Conservation (phyloP, 2,888 invertebrate species). For the Caenorhabditis angaria region DNA sequence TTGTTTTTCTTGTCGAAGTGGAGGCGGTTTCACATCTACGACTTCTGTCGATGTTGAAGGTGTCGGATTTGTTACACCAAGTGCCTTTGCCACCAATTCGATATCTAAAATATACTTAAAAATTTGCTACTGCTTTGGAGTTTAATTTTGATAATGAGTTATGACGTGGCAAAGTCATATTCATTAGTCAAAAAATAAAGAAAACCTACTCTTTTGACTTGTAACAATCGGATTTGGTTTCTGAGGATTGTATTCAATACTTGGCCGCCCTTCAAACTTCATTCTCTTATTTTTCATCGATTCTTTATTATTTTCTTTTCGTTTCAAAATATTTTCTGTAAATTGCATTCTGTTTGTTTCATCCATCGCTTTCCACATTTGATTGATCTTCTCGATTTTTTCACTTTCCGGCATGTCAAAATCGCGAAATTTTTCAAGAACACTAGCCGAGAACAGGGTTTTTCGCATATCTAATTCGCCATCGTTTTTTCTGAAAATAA, state of each 20-base stretch:
- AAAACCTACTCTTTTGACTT: not conserved
- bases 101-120: not conserved
- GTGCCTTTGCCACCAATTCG: not conserved
- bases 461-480: not conserved
- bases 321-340: not conserved
- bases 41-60: not conserved
- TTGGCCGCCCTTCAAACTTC: not conserved
- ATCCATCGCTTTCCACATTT: not conserved
- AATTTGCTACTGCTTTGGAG: not conserved
- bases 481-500: not conserved
- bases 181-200: not conserved
- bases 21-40: not conserved
- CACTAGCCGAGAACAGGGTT: not conserved
- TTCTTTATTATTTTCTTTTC: not conserved
- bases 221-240: not conserved
- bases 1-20: not conserved
- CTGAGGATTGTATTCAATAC: not conserved
- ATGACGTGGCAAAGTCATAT: too few species aligned
- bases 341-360: not conserved
- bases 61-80: not conserved
- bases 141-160: not conserved
- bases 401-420: not conserved
- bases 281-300: not conserved
- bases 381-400: not conserved
- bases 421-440: not conserved